Evolutionary conservation across 2,113 vertebrate genomes (phyloP), one percentile per base, ranked within the genome.

Genomic region (Plestiodon gilberti): DNA sequence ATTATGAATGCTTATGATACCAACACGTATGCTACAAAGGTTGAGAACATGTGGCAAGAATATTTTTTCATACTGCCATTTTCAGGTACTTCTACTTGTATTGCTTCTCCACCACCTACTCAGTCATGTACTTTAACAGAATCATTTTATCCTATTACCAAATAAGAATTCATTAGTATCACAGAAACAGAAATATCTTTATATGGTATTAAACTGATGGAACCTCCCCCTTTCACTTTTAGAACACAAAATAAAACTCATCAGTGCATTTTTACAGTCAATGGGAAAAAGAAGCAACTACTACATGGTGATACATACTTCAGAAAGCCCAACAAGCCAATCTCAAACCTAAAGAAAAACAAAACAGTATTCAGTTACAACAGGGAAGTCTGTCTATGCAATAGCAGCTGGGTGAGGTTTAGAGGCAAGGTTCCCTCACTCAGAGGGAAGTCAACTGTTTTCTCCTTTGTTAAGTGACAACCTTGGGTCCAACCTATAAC

Each of bases 141-240:
- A 11, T 17, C 15, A 40, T 40, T 23, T 33, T 30, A 17, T 52
- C 7, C 33, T 40, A 1, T 28, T 57, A 69, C 17, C 25, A 70
- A 79, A 61, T n/a, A 52, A 38, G 35, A 35, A 61, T 55, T 75
- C 18, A 23, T 80, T 33, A 67, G 9, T 33, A 30, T 64, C n/a
- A 18, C 48, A n/a, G 18, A 70, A 82, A 78, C 23, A 75, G 38
- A 1, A 74, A 64, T 33, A 22, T 65, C 70, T 40, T 13, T n/a
- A 35, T 38, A 13, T 20, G 30, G 13, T 0, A 0, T 52, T 81
- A 13, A 33, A 43, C 15, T 3, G 6, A n/a, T 5, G 1, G 2
- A 78, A 76, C 52, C 35, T 85, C 40, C 25, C 76, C 13, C 40
- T 73, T 86, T 59, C 35, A 57, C 1, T 62, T 3, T 70, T 71